A percentile compares a stretch with the other conserved stretches of the same genome.
phyloP scores from a whole-genome alignment of 2,113 vertebrate species.

The Entomyzon cyanotis region DNA sequence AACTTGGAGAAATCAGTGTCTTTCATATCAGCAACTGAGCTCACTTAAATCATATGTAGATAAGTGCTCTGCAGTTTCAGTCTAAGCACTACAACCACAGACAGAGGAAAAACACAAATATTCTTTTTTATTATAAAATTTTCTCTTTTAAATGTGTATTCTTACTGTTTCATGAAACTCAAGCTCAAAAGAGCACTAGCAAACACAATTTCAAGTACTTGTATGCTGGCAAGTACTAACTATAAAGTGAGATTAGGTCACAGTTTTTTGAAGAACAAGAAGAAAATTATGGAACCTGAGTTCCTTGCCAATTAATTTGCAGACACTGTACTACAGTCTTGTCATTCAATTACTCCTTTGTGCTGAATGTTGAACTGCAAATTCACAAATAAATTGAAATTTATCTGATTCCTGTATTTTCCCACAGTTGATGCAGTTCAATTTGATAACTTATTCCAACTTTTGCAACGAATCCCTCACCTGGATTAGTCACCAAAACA shows the following conservation, averaged over 20 bases:
- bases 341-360: neutral
- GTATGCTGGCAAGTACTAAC: neutral
- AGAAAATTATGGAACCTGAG: neutral
- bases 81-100: neutral
- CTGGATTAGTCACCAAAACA: neutral
- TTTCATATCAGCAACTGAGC: neutral
- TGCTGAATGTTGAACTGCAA: neutral
- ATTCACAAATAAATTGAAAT: too few relatives aligned
- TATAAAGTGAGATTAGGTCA: neutral
- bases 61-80: neutral
- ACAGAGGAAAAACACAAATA: neutral
- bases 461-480: neutral
- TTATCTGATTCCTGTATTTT: fast-evolving
- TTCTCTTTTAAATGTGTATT: neutral
- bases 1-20: neutral
- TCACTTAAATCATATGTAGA: fast-evolving
- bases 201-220: neutral
- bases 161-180: neutral
- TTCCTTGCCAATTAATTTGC: neutral
- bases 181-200: neutral
- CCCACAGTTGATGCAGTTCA: neutral
- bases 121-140: neutral
- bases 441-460: neutral
- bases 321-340: neutral
- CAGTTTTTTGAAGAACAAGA: neutral